A percentile compares a stretch with the other conserved stretches of the same genome.
Conservation (phyloP, 2,113 vertebrate genomes). For the Oriolus oriolus region DNA sequence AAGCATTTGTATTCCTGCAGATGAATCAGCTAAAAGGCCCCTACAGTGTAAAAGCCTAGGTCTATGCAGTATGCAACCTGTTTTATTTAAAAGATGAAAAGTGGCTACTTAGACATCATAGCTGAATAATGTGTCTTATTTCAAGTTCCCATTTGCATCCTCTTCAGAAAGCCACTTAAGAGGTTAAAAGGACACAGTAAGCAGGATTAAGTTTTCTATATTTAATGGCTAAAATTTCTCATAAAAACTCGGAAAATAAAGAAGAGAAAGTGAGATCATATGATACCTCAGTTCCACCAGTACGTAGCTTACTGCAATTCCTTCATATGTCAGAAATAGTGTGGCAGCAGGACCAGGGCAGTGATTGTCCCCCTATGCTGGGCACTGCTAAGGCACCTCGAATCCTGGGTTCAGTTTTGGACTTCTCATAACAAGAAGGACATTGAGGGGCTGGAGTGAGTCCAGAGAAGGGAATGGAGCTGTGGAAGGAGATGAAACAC, state of each 20-base stretch:
- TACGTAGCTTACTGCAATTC: neutral
- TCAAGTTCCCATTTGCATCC: neutral
- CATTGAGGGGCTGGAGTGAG: neutral
- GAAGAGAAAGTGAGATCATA: neutral
- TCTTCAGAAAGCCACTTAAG: neutral
- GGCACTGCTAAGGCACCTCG: neutral
- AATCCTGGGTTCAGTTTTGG: neutral
- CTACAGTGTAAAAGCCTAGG: neutral
- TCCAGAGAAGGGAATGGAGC: neutral
- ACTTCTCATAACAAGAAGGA: accelerated
- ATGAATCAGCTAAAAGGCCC: neutral
- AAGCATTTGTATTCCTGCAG: neutral
- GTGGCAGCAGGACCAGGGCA: neutral
- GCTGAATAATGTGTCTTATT: neutral
- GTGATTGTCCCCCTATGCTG: neutral
- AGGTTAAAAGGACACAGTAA: neutral
- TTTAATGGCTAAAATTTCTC: neutral
- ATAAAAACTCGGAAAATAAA: neutral
- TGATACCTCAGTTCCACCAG: neutral
- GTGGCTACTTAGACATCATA: neutral
- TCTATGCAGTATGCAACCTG: neutral
- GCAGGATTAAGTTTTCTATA: neutral
- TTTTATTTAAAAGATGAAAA: neutral
- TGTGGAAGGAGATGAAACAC: neutral
- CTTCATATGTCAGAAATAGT: neutral